Conservation (phyloP, 2,888 invertebrate species). For the Macropis europaea region DNA sequence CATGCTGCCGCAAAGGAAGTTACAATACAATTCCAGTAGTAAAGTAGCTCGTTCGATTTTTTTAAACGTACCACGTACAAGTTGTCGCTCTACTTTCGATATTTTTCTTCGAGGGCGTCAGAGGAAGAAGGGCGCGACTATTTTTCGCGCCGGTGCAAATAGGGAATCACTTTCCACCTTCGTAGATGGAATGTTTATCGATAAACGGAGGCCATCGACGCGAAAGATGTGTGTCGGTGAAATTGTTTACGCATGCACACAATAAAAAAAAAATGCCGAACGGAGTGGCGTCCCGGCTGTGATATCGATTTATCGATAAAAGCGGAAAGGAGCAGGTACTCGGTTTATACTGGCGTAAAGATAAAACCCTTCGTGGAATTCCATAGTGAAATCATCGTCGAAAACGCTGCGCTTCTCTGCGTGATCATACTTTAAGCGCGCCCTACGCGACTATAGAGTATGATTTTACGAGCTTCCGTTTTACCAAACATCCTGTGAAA, state of each 20-base stretch:
- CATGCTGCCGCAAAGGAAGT: too few species aligned
- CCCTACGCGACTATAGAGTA: background rate
- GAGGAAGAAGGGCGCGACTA: background rate
- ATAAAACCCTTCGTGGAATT: slow-evolving; percentile 33
- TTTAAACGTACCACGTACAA: background rate
- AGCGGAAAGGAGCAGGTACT: slow-evolving; percentile 15
- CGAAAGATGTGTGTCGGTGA: slow-evolving; percentile 31
- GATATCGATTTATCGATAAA: slow-evolving; percentile 50
- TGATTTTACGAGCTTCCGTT: slow-evolving; percentile 18
- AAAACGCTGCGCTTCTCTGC: slow-evolving; percentile 8
- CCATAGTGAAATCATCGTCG: slow-evolving; percentile 11
- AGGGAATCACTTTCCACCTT: slow-evolving; percentile 1
- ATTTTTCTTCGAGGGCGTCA: background rate
- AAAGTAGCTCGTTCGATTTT: background rate
- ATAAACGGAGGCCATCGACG: slow-evolving; percentile 15
- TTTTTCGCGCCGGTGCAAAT: background rate
- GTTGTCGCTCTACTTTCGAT: background rate
- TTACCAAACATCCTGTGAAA: background rate
- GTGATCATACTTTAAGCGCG: slow-evolving; percentile 22
- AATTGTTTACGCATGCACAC: slow-evolving; percentile 42
- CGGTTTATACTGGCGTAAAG: slow-evolving; percentile 32
- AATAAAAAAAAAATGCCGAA: slow-evolving; percentile 28
- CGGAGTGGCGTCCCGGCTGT: background rate
- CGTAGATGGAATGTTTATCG: slow-evolving; percentile 30
- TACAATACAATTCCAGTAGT: too few species aligned